phyloP scores from a whole-genome alignment of 2,888 invertebrate species.

The Acanthosepion esculentum region DNA sequence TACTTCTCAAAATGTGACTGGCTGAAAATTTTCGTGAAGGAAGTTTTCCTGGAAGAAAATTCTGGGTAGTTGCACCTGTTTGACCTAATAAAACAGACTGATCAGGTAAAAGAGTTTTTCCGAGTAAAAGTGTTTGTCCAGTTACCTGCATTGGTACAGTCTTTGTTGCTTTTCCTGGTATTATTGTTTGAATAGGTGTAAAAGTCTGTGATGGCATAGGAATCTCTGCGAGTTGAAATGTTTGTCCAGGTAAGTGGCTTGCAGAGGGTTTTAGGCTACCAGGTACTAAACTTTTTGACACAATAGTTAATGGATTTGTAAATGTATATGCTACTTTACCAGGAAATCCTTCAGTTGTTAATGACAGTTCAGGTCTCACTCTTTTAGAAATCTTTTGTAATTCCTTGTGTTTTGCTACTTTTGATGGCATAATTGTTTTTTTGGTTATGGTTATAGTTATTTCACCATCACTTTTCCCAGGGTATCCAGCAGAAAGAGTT shows the following conservation, averaged over 20 bases:
- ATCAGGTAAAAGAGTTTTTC: not conserved
- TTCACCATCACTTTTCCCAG: too few species aligned
- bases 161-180: not conserved
- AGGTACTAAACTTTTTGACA: too few species aligned
- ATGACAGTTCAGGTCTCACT: too few species aligned
- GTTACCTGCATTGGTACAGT: too few species aligned
- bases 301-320: too few species aligned
- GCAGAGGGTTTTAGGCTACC: too few species aligned
- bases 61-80: not conserved
- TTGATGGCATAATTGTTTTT: not conserved
- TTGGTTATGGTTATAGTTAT: too few species aligned
- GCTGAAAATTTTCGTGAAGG: not conserved
- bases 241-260: not conserved
- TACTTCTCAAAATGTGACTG: not conserved
- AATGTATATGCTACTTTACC: too few species aligned
- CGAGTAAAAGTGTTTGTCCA: too few species aligned
- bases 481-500: too few species aligned
- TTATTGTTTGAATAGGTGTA: not conserved
- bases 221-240: not conserved
- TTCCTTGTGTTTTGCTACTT: not conserved
- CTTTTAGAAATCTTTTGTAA: not conserved
- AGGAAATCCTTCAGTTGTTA: too few species aligned
- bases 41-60: not conserved
- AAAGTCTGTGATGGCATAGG: not conserved
- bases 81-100: not conserved